Conservation (phyloP, 2,888 invertebrate genomes). For the Drosophila macrothrix region DNA sequence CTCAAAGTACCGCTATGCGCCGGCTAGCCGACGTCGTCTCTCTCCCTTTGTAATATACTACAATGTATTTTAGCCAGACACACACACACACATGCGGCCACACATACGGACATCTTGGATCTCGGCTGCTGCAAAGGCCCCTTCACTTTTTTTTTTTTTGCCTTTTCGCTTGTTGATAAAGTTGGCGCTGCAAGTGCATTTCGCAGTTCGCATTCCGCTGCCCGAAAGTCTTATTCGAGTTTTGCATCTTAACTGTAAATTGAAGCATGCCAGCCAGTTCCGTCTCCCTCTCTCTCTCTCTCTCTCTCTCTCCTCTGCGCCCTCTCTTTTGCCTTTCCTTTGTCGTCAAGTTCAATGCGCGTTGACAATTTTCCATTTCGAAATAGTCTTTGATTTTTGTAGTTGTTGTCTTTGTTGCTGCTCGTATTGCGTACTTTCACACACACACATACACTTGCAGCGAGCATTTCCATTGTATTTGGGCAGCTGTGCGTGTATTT, state of each 20-base stretch:
- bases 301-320: not conserved
- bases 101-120: constrained; percentile 29
- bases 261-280: constrained; percentile 56
- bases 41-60: not conserved
- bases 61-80: constrained; percentile 20
- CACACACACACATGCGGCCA: constrained; percentile 13
- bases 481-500: constrained; percentile 73
- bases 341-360: constrained; percentile 80
- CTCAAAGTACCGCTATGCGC: constrained; percentile 75
- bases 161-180: constrained; percentile 55
- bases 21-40: constrained; percentile 41
- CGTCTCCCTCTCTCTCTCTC: constrained; percentile 4
- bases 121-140: constrained; percentile 58
- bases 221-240: constrained; percentile 74
- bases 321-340: constrained; percentile 50
- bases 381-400: constrained; percentile 64
- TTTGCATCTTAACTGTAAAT: constrained; percentile 81
- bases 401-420: not conserved
- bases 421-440: constrained; percentile 56
- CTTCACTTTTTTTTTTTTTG: constrained; percentile 74
- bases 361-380: constrained; percentile 79
- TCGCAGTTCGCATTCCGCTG: constrained; percentile 73
- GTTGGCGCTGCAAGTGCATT: constrained; percentile 77
- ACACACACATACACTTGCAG: constrained; percentile 15
- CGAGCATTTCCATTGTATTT: constrained; percentile 61